Evolutionary conservation across 2,888 invertebrate genomes (phyloP).

Genomic region (Hypsopygia costalis): DNA sequence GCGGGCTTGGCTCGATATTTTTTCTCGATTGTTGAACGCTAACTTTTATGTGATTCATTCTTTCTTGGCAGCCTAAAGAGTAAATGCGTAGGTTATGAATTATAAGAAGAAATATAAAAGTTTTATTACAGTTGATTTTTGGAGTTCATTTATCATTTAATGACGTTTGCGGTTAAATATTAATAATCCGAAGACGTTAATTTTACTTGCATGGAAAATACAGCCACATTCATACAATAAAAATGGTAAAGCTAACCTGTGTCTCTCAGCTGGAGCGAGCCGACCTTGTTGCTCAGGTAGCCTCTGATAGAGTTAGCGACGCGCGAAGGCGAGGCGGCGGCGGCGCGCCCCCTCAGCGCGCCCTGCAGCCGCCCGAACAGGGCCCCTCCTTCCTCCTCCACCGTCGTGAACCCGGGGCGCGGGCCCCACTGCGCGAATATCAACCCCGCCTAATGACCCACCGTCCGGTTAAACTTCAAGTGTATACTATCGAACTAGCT

Average conservation of each 20-base stretch:
- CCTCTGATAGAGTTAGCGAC: slow-evolving; percentile 88
- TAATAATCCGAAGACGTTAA: too few relatives aligned
- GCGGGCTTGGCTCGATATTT: too few relatives aligned
- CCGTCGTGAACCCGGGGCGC: slow-evolving; percentile 54
- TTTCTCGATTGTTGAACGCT: too few relatives aligned
- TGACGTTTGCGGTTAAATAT: too few relatives aligned
- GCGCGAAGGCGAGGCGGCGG: slow-evolving; percentile 84
- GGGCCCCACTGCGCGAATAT: slow-evolving; percentile 30
- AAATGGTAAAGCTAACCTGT: slow-evolving; percentile 81
- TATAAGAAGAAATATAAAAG: too few relatives aligned
- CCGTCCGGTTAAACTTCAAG: neutral
- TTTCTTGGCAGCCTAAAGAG: too few relatives aligned
- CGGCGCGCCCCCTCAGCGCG: slow-evolving; percentile 85
- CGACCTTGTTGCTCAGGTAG: slow-evolving; percentile 84
- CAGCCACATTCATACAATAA: too few relatives aligned
- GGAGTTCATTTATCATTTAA: too few relatives aligned
- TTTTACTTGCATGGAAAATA: too few relatives aligned
- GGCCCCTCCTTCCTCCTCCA: slow-evolving; percentile 77
- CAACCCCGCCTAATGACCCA: neutral
- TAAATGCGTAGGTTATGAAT: too few relatives aligned
- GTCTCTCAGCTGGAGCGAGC: slow-evolving; percentile 84
- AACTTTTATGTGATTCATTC: too few relatives aligned
- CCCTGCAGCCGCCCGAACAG: slow-evolving; percentile 84
- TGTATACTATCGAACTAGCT: slow-evolving; percentile 3
- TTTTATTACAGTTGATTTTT: too few relatives aligned